Evolutionary conservation across 2,888 invertebrate species (phyloP), one percentile per base, ranked within the genome.

Genomic region (Megamerina dolium): DNA sequence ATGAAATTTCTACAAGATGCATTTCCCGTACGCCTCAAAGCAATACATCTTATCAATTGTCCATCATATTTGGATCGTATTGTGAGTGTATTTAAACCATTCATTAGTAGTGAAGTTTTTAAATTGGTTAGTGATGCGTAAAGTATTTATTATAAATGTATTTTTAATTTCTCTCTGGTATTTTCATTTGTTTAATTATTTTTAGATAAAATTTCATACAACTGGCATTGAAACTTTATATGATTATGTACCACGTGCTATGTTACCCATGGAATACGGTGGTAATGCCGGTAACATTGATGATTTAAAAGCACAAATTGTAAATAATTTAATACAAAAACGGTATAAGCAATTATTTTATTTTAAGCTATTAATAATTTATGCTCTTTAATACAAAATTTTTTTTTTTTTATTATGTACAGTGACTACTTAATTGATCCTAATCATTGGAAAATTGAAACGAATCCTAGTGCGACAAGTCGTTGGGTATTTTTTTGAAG

Each of bases 131-230:
- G 31, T 33, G 36, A 6, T 8, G 20, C 6, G 17, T 17, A 23
- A 32, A 32, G 40, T 32, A 21, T 21, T 21, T 27, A 27, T 37
- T 37, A 20, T 27, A 18, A 27, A n/a, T n/a, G 5, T n/a, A 23
- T 26, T 8, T 37, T 19, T 10, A 17, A 14, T 18, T 13, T 9
- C n/a, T n/a, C n/a, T n/a, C n/a, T n/a, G n/a, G n/a, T n/a, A n/a
- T n/a, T n/a, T n/a, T n/a, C n/a, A 4, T 37, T 35, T 31, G 14
- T 36, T 43, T 10, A 37, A 14, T 35, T 19, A 5, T 23, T 36
- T 46, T 37, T 62, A 83, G 83, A 75, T 83, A 31, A 79, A 80
- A 55, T 82, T 82, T 66, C 83, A 84, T 63, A 75, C 77, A 36
- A 77, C 79, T 1, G 78, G 78, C 50, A 76, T 82, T 0, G 77